Evolutionary conservation across 2,888 invertebrate species (phyloP), one percentile per base, ranked within the genome.

Genomic region (Monopis laevigella): DNA sequence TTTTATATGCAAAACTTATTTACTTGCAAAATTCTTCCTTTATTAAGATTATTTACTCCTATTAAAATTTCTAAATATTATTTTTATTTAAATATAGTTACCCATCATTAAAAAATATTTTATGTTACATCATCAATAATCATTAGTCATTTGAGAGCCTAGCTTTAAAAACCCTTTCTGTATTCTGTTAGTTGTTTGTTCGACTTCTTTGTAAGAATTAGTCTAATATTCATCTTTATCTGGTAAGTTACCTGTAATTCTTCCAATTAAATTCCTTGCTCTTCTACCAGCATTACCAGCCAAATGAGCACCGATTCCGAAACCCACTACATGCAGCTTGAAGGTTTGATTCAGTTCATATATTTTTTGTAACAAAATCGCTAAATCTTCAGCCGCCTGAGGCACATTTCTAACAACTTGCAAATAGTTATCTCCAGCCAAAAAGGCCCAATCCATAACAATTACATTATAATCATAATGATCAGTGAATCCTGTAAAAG

Each of bases 161-260:
- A n/a, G n/a, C n/a, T n/a, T n/a, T n/a, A n/a, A n/a, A n/a, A n/a
- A n/a, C n/a, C n/a, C n/a, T n/a, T n/a, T n/a, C n/a, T n/a, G n/a
- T n/a, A n/a, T n/a, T n/a, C n/a, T n/a, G n/a, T n/a, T n/a, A n/a
- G n/a, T n/a, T n/a, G n/a, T n/a, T n/a, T n/a, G n/a, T n/a, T n/a
- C n/a, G n/a, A n/a, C n/a, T n/a, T n/a, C n/a, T n/a, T n/a, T n/a
- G n/a, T n/a, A n/a, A n/a, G n/a, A n/a, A n/a, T n/a, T n/a, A n/a
- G n/a, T n/a, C n/a, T n/a, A n/a, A n/a, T n/a, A n/a, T n/a, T n/a
- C n/a, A n/a, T n/a, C n/a, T n/a, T n/a, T n/a, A n/a, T n/a, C n/a
- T n/a, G n/a, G n/a, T n/a, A n/a, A n/a, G n/a, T 16, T 35, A 45
- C 46, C 46, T 39, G 46, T 46, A 14, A 46, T 45, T 28, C 43